Conservation (phyloP, 1,140 invertebrate genomes). For the Goniozus legneri region DNA sequence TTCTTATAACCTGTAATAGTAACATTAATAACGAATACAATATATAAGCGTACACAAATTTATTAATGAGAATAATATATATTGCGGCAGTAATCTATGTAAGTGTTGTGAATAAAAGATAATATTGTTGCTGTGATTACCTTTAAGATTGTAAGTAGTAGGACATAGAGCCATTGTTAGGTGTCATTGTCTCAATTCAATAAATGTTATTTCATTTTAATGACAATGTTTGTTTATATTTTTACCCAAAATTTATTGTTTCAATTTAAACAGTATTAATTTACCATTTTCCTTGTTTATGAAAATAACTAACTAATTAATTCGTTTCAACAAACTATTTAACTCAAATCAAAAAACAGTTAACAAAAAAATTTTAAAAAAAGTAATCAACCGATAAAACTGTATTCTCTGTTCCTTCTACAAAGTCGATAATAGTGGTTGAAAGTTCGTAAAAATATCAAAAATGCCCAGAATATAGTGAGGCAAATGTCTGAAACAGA, state of each 20-base stretch:
- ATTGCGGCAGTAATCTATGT: constrained; percentile 55
- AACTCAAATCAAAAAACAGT: no score
- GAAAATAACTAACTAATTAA: no score
- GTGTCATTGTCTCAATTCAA: constrained; percentile 54
- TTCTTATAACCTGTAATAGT: constrained; percentile 47
- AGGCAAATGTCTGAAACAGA: constrained; percentile 59
- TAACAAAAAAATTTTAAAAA: background rate
- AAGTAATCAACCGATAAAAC: no score
- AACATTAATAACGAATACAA: constrained; percentile 46
- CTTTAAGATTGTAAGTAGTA: constrained; percentile 58
- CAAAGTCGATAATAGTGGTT: no score
- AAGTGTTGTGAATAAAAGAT: constrained; percentile 57
- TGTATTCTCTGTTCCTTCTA: no score
- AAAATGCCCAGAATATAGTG: constrained; percentile 53
- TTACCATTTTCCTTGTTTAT: no score
- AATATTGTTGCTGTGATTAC: constrained; percentile 60
- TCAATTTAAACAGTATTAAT: no score
- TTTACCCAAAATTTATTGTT: no score
- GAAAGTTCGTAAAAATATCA: constrained; percentile 49
- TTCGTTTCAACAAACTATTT: no score
- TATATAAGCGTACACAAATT: constrained; percentile 53
- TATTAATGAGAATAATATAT: constrained; percentile 49
- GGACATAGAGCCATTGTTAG: constrained; percentile 52
- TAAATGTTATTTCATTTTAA: constrained; percentile 59
- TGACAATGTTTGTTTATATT: no score